phyloP scores from a whole-genome alignment of 2,888 invertebrate species.

The Stenichneumon culpator region DNA sequence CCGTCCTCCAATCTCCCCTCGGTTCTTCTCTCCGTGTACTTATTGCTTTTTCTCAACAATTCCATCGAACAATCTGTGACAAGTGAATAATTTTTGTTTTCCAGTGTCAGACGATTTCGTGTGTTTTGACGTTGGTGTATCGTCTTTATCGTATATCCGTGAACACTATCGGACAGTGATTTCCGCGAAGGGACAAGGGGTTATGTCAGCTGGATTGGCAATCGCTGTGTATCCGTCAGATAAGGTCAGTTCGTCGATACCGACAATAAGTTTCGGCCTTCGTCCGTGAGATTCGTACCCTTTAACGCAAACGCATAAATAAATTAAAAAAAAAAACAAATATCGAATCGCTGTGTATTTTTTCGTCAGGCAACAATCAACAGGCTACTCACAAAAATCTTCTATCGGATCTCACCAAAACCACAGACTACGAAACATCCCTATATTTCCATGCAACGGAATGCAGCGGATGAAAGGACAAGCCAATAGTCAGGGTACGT shows the following conservation, averaged over 20 bases:
- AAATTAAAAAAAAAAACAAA: neutral
- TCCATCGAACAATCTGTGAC: constrained; percentile 5
- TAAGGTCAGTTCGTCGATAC: constrained; percentile 80
- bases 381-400: neutral
- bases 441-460: constrained; percentile 85
- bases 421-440: constrained; percentile 80
- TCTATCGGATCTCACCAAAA: constrained; percentile 72
- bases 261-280: constrained; percentile 4
- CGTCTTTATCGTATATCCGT: neutral
- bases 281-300: neutral
- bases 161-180: neutral
- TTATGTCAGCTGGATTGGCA: constrained; percentile 84
- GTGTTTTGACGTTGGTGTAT: neutral
- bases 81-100: constrained; percentile 5
- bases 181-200: constrained; percentile 72
- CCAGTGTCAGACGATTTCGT: neutral
- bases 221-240: constrained; percentile 82
- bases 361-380: constrained; percentile 10
- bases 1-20: constrained; percentile 62
- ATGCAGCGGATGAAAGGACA: constrained; percentile 86
- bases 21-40: constrained; percentile 32
- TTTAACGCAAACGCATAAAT: neutral
- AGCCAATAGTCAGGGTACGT: constrained; percentile 84
- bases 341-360: neutral
- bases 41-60: constrained; percentile 49